A percentile compares a stretch with the other conserved stretches of the same genome.
phyloP scores from a whole-genome alignment of 1,140 invertebrate genomes.

The Drosophila erecta region DNA sequence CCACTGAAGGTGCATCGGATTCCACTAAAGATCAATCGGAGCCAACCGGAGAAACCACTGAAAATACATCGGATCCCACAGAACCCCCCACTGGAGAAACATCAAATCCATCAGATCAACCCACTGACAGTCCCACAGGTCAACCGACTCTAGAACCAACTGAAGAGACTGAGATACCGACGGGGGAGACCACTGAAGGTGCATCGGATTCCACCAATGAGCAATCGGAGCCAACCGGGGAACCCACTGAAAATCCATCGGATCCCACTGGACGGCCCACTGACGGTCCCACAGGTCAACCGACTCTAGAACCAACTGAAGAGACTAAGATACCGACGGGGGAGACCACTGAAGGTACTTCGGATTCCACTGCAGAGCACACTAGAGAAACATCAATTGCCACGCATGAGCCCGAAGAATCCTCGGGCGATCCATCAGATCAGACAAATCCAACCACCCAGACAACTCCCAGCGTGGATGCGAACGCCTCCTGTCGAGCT shows the following conservation, averaged over 20 bases:
- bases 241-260: constrained; percentile 22
- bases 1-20: neutral
- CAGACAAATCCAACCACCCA: constrained; percentile 1
- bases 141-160: neutral
- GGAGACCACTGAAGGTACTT: constrained; percentile 1
- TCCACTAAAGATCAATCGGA: neutral
- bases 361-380: neutral
- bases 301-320: neutral
- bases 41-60: constrained; percentile 8
- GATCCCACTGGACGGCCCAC: neutral
- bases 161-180: neutral
- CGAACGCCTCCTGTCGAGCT: constrained; percentile 33
- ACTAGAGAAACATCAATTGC: neutral
- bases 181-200: neutral
- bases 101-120: neutral
- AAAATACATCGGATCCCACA: constrained; percentile 11
- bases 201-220: neutral
- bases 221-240: neutral
- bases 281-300: neutral
- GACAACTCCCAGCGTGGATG: constrained; percentile 21
- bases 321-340: neutral
- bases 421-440: neutral
- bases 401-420: neutral
- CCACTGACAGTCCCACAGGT: too few species aligned
- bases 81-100: neutral